Conservation (phyloP, 2,888 invertebrate species). For the Xylophagus ater region DNA sequence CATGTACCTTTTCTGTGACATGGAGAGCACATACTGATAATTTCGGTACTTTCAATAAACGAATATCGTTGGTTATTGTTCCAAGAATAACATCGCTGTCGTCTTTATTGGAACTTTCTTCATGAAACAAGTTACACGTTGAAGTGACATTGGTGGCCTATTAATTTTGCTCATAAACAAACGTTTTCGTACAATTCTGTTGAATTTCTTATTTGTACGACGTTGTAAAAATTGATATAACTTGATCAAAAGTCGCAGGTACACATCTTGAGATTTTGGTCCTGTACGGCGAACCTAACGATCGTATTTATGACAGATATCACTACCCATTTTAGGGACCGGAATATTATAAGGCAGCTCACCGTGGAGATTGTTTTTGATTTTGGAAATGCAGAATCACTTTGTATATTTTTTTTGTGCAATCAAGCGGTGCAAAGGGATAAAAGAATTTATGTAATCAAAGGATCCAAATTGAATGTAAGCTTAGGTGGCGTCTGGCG, state of each 20-base stretch:
- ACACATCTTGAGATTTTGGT: slow-evolving; percentile 97
- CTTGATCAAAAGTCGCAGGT: slow-evolving; percentile 94
- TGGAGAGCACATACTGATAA: slow-evolving; percentile 87
- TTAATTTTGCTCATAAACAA: slow-evolving; percentile 97
- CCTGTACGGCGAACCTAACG: slow-evolving; percentile 96
- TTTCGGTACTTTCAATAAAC: slow-evolving; percentile 85
- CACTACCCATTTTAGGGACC: slow-evolving; percentile 82
- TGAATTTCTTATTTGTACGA: slow-evolving; percentile 93
- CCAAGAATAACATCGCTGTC: slow-evolving; percentile 90
- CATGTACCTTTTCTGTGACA: slow-evolving; percentile 88
- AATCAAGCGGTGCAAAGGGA: too few relatives aligned
- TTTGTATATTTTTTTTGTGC: too few relatives aligned
- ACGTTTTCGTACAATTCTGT: slow-evolving; percentile 84
- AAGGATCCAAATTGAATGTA: too few relatives aligned
- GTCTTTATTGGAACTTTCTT: slow-evolving; percentile 73
- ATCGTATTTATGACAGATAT: slow-evolving; percentile 98
- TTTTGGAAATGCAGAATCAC: too few relatives aligned
- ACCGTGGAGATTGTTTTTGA: too few relatives aligned
- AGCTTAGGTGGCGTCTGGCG: too few relatives aligned
- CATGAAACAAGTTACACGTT: slow-evolving; percentile 77
- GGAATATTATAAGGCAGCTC: too few relatives aligned
- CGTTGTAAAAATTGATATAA: slow-evolving; percentile 95
- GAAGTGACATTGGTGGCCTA: slow-evolving; percentile 86
- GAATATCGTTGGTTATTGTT: slow-evolving; percentile 87
- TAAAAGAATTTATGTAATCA: too few relatives aligned